Percentiles rank a stretch among this genome's conserved stretches.
Conservation (phyloP, 2,113 vertebrate genomes). For the Elanus axillaris region DNA sequence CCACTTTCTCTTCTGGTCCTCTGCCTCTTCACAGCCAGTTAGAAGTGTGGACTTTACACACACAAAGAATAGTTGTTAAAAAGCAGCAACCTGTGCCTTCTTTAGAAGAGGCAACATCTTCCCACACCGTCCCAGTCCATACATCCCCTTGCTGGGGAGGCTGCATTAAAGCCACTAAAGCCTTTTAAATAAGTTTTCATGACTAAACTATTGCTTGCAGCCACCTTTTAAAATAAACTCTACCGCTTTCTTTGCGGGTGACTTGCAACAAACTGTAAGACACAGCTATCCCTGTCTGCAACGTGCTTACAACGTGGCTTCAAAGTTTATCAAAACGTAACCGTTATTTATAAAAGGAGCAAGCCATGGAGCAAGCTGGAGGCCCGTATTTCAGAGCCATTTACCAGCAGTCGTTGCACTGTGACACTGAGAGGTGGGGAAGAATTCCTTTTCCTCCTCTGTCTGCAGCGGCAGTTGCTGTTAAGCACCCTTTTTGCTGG, state of each 20-base stretch:
- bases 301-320: not conserved
- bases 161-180: not conserved
- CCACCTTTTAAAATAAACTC: not conserved
- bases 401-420: not conserved
- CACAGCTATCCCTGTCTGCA: not conserved
- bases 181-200: not conserved
- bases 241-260: not conserved
- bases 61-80: not conserved
- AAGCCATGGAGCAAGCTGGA: not conserved
- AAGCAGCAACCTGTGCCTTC: not conserved
- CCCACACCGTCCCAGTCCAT: not conserved
- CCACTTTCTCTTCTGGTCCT: not conserved
- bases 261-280: not conserved
- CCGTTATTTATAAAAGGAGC: not conserved
- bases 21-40: not conserved
- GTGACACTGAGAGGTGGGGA: not conserved
- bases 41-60: not conserved
- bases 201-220: not conserved
- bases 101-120: not conserved
- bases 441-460: not conserved
- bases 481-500: not conserved
- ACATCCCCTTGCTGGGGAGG: rapidly evolving
- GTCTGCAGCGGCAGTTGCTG: not conserved
- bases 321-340: not conserved
- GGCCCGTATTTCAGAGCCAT: not conserved